A percentile compares a stretch with the other conserved stretches of the same genome.
phyloP scores from a whole-genome alignment of 2,113 vertebrate species.

The Thunnus thynnus region DNA sequence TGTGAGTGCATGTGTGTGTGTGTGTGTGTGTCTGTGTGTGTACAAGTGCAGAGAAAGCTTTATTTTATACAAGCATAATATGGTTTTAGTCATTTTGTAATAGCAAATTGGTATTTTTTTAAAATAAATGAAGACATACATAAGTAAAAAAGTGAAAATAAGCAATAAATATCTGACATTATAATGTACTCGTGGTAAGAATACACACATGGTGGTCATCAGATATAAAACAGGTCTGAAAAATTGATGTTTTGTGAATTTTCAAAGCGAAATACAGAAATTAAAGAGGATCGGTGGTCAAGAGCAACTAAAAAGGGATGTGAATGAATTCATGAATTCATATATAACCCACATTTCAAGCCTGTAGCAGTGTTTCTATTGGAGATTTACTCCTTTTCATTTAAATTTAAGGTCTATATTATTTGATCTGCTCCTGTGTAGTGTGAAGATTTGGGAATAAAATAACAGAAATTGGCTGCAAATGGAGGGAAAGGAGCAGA shows the following conservation, averaged over 20 bases:
- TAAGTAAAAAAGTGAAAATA: neutral
- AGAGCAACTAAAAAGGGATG: neutral
- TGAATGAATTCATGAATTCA: neutral
- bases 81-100: neutral
- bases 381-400: neutral
- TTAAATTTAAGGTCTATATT: neutral
- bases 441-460: neutral
- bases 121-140: neutral
- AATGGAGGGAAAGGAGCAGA: neutral
- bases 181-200: neutral
- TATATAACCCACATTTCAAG: neutral
- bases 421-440: too few relatives aligned
- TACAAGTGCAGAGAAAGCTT: slow-evolving; percentile 26
- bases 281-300: neutral
- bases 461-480: neutral
- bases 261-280: neutral
- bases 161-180: too few relatives aligned
- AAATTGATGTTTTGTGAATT: neutral
- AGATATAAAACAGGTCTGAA: slow-evolving; percentile 14
- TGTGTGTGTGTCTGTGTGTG: neutral
- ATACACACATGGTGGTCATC: slow-evolving; percentile 6
- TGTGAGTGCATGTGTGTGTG: slow-evolving; percentile 21
- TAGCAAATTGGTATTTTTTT: neutral
- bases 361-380: neutral
- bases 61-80: slow-evolving; percentile 7